Conservation (phyloP, 2,113 vertebrate genomes). For the Bettongia penicillata region DNA sequence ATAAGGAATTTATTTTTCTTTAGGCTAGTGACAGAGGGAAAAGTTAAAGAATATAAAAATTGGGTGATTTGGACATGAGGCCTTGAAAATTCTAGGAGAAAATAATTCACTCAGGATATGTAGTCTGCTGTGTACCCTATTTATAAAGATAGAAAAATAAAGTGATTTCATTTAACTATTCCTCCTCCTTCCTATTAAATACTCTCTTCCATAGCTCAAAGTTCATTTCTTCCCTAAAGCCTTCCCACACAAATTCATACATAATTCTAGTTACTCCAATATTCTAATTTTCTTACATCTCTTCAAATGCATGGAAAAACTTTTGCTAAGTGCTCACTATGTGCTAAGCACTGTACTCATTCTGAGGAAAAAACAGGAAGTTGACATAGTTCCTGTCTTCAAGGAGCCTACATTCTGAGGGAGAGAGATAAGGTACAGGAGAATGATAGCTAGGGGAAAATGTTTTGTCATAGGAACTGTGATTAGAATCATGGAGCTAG, state of each 20-base stretch:
- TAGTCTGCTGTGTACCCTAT: background rate
- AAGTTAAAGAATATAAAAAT: background rate
- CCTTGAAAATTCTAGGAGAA: background rate
- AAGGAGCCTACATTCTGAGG: background rate
- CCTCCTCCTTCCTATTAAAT: background rate
- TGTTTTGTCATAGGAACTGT: background rate
- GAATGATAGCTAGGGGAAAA: background rate
- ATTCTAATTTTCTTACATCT: background rate
- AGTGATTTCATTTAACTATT: background rate
- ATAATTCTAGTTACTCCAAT: background rate
- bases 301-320: background rate
- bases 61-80: background rate
- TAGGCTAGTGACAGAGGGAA: background rate
- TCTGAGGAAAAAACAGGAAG: background rate
- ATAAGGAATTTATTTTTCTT: background rate
- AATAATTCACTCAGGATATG: conserved; percentile 25
- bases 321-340: background rate
- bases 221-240: background rate
- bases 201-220: background rate
- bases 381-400: background rate
- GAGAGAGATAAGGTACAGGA: background rate
- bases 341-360: background rate
- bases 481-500: background rate
- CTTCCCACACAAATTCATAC: background rate
- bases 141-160: conserved; percentile 21